Evolutionary conservation across 2,888 invertebrate species (phyloP).

Genomic region (Aphrophora alni): DNA sequence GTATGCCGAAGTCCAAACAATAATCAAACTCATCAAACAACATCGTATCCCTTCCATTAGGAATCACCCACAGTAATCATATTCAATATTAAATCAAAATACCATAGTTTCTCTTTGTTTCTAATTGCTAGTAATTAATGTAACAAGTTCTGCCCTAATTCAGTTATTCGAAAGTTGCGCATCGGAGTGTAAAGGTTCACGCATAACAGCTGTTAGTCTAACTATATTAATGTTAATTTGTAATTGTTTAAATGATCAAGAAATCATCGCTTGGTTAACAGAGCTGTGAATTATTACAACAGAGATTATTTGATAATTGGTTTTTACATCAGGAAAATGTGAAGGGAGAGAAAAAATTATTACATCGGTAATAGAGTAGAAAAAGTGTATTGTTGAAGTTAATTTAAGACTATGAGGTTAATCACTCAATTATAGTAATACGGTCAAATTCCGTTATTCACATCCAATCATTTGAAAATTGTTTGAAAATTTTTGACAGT

Average conservation of each 20-base stretch:
- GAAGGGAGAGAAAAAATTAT: too few relatives aligned
- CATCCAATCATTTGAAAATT: too few relatives aligned
- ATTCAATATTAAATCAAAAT: background rate
- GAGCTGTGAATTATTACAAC: background rate
- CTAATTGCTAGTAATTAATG: background rate
- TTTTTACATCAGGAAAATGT: background rate
- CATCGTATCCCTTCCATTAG: too few relatives aligned
- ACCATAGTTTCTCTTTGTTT: background rate
- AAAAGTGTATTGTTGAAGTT: too few relatives aligned
- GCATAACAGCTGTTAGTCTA: background rate
- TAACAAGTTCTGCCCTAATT: background rate
- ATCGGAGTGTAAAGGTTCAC: background rate
- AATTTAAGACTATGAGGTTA: too few relatives aligned
- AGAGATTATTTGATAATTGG: background rate
- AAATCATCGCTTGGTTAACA: background rate
- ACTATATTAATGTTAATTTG: background rate
- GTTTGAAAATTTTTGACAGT: too few relatives aligned
- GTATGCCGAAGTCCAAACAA: too few relatives aligned
- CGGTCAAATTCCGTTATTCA: too few relatives aligned
- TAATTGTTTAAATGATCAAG: background rate
- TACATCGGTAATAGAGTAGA: too few relatives aligned
- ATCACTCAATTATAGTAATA: too few relatives aligned
- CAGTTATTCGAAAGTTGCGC: background rate
- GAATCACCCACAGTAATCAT: too few relatives aligned
- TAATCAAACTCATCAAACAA: too few relatives aligned